A percentile compares a stretch with the other conserved stretches of the same genome.
Conservation (phyloP, 2,888 invertebrate genomes). For the Seira sanloemensis region DNA sequence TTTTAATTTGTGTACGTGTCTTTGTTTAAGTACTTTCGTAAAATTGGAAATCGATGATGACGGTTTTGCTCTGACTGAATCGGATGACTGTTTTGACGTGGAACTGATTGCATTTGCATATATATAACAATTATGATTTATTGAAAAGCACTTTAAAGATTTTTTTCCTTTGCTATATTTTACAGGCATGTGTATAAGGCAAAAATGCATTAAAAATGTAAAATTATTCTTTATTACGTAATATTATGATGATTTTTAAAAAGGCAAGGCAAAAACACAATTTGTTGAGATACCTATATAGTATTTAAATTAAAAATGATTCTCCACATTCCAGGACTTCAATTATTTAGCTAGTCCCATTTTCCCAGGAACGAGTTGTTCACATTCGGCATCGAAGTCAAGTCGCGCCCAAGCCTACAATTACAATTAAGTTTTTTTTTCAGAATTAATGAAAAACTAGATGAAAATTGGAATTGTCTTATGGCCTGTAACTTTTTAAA, state of each 20-base stretch:
- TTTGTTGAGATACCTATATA: too few relatives aligned
- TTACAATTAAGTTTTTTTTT: not conserved
- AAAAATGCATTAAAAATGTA: not conserved
- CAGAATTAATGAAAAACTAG: too few relatives aligned
- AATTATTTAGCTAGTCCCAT: slow-evolving; percentile 56
- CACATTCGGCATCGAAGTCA: slow-evolving; percentile 67
- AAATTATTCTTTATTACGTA: not conserved
- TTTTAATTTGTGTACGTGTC: too few relatives aligned
- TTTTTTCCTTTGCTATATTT: not conserved
- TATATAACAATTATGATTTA: too few relatives aligned
- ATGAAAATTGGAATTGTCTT: too few relatives aligned
- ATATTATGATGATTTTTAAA: not conserved
- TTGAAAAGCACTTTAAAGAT: too few relatives aligned
- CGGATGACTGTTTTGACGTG: too few relatives aligned
- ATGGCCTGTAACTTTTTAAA: slow-evolving; percentile 8
- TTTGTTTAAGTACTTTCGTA: too few relatives aligned
- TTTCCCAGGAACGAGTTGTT: slow-evolving; percentile 68
- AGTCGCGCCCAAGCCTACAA: slow-evolving; percentile 65
- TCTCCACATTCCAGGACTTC: not conserved
- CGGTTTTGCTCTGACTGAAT: too few relatives aligned
- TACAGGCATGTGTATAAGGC: not conserved
- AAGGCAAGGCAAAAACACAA: not conserved
- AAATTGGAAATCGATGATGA: too few relatives aligned
- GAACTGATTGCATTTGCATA: too few relatives aligned
- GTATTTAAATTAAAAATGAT: not conserved